Evolutionary conservation across 2,113 vertebrate genomes (phyloP).

Genomic region (Channa maculata): DNA sequence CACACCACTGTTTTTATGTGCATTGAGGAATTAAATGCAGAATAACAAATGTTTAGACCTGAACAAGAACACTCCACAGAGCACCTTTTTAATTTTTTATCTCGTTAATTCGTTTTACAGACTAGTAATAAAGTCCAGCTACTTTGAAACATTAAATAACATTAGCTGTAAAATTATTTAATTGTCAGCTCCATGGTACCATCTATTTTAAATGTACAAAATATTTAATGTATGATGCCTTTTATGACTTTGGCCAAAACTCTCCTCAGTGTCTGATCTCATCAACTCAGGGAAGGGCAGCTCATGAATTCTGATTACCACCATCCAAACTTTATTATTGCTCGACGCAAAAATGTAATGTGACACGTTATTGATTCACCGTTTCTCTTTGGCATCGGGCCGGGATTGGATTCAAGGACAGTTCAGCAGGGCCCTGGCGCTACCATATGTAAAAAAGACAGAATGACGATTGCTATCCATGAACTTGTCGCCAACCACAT

Average conservation of each 20-base stretch:
- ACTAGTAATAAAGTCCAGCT: too few species aligned
- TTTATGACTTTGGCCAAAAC: background rate
- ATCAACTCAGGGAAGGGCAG: background rate
- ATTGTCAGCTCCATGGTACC: too few species aligned
- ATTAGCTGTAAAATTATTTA: too few species aligned
- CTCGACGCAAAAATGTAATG: too few species aligned
- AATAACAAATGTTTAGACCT: too few species aligned
- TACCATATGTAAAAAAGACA: background rate
- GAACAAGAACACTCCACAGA: too few species aligned
- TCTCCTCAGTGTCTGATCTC: background rate
- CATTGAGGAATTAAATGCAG: too few species aligned
- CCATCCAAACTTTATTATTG: background rate
- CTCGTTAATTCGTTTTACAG: too few species aligned
- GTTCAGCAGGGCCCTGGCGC: background rate
- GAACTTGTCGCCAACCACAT: too few species aligned
- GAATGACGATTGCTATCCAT: constrained; percentile 15
- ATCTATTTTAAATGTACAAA: background rate
- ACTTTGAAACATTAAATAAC: too few species aligned
- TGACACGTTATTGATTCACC: constrained; percentile 18
- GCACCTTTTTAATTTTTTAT: too few species aligned
- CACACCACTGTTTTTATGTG: too few species aligned
- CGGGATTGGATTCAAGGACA: background rate
- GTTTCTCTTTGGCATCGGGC: background rate
- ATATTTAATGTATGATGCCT: background rate
- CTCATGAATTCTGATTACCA: background rate